Evolutionary conservation across 1,140 invertebrate species (phyloP), one percentile per base, ranked within the genome.

Genomic region (Dolichoris vasculosae): DNA sequence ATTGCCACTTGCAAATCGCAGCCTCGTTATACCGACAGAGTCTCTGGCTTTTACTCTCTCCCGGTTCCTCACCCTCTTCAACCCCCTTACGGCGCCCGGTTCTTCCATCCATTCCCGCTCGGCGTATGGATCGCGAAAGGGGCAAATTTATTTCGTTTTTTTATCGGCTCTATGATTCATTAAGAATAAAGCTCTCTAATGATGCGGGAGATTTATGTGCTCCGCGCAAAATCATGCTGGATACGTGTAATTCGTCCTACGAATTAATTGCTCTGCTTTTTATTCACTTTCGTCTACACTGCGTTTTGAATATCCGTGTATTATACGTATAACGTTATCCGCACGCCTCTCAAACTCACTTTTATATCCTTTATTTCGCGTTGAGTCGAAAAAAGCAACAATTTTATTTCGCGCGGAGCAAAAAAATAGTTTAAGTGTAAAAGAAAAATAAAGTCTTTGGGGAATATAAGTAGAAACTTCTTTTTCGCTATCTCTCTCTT

Each of bases 1-100:
- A 88, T 88, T 89, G 88, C 87, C 88, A 86, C 88, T 89, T 88
- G 86, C 87, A 86, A 88, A 88, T 88, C 79, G 80, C 46, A 77
- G 71, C 83, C 84, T 85, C 84, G 78, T 85, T 85, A 77, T 69
- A 43, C 80, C 15, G 59, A 77, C 84, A 55, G 43, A 67, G 23
- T 82, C 69, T 75, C 55, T 26, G 38, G 32, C 67, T 35, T 48
- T 43, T 43, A 48, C 73, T 43, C 43, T 11, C 43, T 43, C 35
- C 17, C 69, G n/a, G 3, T n/a, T 46, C 23, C 2, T 43, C 40
- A 11, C 40, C 40, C 43, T 48, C 13, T 30, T 51, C 26, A 6
- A 32, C 38, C 17, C 43, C 64, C 64, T 30, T 4, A 30, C 64
- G 4, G 9, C n/a, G 7, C 9, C 69, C 8, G 30, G 13, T n/a